Percentiles rank a stretch among this genome's conserved stretches.
Conservation (phyloP, 2,888 invertebrate species). For the Serripes groenlandicus region DNA sequence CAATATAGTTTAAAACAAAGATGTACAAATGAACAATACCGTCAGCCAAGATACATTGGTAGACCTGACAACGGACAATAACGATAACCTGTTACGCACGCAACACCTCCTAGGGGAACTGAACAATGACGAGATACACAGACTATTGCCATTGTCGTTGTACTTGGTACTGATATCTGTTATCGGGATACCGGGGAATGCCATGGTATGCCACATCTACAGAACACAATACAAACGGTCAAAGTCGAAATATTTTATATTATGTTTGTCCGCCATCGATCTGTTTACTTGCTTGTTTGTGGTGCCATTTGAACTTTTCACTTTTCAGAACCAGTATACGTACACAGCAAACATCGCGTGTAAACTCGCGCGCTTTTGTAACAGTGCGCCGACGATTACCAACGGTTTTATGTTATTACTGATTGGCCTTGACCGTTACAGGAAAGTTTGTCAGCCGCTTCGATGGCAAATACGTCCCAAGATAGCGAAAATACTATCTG, state of each 20-base stretch:
- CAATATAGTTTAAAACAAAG: too few species aligned
- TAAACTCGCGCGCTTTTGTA: constrained; percentile 51
- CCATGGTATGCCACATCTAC: constrained; percentile 59
- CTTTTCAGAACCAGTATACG: constrained; percentile 53
- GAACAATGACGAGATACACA: constrained; percentile 41
- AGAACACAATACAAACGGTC: constrained; percentile 50
- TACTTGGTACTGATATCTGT: constrained; percentile 49
- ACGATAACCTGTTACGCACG: too few species aligned
- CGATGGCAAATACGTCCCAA: constrained; percentile 64
- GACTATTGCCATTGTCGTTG: constrained; percentile 54
- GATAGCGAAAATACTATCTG: constrained; percentile 57
- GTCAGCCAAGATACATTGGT: too few species aligned
- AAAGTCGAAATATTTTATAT: constrained; percentile 55
- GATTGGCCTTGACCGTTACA: constrained; percentile 68
- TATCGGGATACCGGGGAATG: constrained; percentile 55
- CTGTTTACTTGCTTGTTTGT: constrained; percentile 56
- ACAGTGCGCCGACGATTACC: constrained; percentile 45
- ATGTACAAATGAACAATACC: too few species aligned
- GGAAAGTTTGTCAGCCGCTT: constrained; percentile 71
- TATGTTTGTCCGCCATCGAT: constrained; percentile 57
- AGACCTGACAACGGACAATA: too few species aligned
- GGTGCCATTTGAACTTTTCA: constrained; percentile 58
- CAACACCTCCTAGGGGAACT: too few species aligned
- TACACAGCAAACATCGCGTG: constrained; percentile 39
- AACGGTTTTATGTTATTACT: constrained; percentile 46